Conservation (phyloP, 2,113 vertebrate genomes). For the Sorex fumeus region DNA sequence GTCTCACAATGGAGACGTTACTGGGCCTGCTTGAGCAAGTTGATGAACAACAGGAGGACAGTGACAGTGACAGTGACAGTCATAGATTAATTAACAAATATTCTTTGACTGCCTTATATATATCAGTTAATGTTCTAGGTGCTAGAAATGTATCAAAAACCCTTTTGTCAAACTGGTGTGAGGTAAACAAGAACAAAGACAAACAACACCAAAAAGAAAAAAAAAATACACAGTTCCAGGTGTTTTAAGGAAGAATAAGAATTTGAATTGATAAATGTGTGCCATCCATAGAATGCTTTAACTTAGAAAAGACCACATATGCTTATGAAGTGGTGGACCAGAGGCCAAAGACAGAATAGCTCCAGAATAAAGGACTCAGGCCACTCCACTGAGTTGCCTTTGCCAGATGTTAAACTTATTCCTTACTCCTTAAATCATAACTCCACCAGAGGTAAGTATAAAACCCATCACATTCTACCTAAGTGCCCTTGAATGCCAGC, state of each 20-base stretch:
- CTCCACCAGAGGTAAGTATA: neutral
- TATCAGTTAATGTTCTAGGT: neutral
- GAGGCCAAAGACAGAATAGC: neutral
- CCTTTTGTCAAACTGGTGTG: neutral
- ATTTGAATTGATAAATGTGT: neutral
- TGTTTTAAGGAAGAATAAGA: neutral
- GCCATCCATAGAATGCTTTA: neutral
- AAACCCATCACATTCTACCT: neutral
- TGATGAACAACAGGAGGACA: too few species aligned
- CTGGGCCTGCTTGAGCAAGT: too few species aligned
- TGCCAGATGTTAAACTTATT: neutral
- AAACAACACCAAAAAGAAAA: neutral
- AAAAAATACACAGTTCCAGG: too few species aligned
- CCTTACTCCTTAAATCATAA: neutral
- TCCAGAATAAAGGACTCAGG: neutral
- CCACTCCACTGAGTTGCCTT: too few species aligned
- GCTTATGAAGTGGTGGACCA: neutral
- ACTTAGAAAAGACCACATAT: neutral
- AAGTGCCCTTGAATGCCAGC: neutral
- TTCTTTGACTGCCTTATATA: neutral
- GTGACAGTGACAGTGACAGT: too few species aligned
- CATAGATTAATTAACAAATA: neutral
- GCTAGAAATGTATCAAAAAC: neutral
- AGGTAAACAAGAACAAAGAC: rapidly evolving
- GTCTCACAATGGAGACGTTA: too few species aligned